A percentile compares a stretch with the other conserved stretches of the same genome.
These are phyloP conservation scores for Aproaerema taeniolella DNA, from an alignment of 2,888 invertebrate genomes.

Conservation along the genomic window DNA sequence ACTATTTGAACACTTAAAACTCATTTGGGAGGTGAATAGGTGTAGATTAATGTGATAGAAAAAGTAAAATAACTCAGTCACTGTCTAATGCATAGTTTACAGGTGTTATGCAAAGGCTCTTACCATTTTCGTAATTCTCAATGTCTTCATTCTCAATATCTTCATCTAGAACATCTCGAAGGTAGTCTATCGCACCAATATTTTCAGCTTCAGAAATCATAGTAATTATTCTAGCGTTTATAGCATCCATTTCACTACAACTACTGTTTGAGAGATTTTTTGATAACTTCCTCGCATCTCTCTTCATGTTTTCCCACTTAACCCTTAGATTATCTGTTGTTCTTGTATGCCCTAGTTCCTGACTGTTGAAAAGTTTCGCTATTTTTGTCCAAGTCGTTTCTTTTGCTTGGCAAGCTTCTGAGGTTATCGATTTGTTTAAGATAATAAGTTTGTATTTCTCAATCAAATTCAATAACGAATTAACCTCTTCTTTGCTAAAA, in stretches of 20 bases:
- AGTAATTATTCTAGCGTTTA: constrained; percentile 34
- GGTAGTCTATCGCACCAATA: constrained; percentile 9
- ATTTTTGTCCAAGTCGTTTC: constrained; percentile 54
- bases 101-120: too few species aligned
- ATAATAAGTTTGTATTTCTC: constrained; percentile 48
- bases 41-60: too few species aligned
- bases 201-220: constrained; percentile 24
- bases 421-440: constrained; percentile 47
- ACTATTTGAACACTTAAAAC: too few species aligned
- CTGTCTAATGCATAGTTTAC: too few species aligned
- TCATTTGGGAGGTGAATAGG: too few species aligned
- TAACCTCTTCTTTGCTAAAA: constrained; percentile 47
- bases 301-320: constrained; percentile 63
- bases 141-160: too few species aligned
- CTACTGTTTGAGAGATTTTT: constrained; percentile 41
- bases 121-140: constrained; percentile 19
- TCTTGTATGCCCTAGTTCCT: constrained; percentile 38
- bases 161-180: constrained; percentile 15
- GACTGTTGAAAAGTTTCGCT: constrained; percentile 44
- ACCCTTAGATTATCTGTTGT: constrained; percentile 40
- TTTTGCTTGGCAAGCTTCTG: constrained; percentile 43
- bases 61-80: too few species aligned
- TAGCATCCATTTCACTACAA: constrained; percentile 32
- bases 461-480: constrained; percentile 42
- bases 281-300: constrained; percentile 36